Conservation (phyloP, 2,113 vertebrate genomes). For the Pelecanoides urinatrix region DNA sequence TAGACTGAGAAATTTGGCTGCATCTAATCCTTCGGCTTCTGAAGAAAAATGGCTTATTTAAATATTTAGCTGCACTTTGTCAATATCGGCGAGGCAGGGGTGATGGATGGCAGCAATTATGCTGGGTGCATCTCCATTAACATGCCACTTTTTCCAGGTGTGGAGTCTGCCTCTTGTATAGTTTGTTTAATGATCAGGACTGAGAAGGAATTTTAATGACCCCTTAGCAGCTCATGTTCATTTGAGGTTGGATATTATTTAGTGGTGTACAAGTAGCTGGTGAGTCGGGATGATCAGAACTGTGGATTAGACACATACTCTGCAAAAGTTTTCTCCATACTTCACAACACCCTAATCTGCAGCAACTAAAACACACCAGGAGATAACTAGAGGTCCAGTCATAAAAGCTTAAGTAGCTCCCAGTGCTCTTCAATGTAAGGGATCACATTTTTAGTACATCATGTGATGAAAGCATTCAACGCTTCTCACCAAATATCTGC, state of each 20-base stretch:
- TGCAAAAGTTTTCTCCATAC: not conserved
- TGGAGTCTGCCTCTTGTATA: constrained; percentile 28
- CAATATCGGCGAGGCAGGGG: constrained; percentile 13
- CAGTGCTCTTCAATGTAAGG: not conserved
- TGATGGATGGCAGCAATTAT: constrained; percentile 76
- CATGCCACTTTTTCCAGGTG: constrained; percentile 54
- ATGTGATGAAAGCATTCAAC: not conserved
- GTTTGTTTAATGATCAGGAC: constrained; percentile 59
- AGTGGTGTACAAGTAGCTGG: not conserved
- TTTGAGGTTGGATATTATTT: not conserved
- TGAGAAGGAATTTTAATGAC: constrained; percentile 42
- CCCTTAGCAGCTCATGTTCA: not conserved
- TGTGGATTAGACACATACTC: not conserved
- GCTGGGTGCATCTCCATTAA: constrained; percentile 65
- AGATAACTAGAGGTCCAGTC: not conserved
- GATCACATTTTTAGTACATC: not conserved
- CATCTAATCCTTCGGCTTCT: constrained; percentile 51
- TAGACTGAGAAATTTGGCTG: constrained; percentile 42
- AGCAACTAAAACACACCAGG: not conserved
- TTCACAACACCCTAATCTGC: not conserved
- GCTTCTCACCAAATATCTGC: not conserved
- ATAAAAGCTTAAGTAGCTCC: not conserved
- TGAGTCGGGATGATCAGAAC: not conserved
- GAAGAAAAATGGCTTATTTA: constrained; percentile 74
- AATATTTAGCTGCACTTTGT: constrained; percentile 70